Conservation (phyloP, 1,140 invertebrate species). For the Mesaphorura yosii region DNA sequence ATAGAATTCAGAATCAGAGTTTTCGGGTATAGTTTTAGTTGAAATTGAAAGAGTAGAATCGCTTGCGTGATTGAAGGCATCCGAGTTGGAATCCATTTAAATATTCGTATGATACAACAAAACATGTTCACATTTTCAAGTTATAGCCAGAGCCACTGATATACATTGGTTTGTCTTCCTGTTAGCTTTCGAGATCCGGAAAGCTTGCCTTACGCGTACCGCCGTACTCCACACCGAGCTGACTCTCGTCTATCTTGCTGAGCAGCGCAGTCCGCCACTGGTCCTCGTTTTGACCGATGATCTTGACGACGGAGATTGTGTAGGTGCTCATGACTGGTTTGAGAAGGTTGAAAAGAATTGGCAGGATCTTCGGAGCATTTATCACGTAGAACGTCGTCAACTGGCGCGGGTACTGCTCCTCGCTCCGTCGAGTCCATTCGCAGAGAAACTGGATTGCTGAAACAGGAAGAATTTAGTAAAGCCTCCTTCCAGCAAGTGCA, state of each 20-base stretch:
- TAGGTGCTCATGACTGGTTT: conserved; percentile 8
- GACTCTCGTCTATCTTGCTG: neutral
- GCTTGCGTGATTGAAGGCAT: too few relatives aligned
- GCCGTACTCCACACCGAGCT: neutral
- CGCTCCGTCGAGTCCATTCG: conserved; percentile 6
- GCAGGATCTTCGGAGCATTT: neutral
- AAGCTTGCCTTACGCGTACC: neutral
- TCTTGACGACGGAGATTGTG: conserved; percentile 1
- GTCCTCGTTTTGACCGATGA: conserved; percentile 1
- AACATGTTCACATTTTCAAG: too few relatives aligned
- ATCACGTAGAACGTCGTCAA: conserved; percentile 4
- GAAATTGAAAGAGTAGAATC: too few relatives aligned
- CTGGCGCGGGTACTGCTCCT: conserved; percentile 3
- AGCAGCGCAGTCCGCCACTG: neutral
- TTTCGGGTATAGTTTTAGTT: too few relatives aligned
- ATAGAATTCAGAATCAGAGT: too few relatives aligned
- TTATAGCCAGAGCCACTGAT: too few relatives aligned
- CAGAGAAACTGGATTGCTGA: neutral
- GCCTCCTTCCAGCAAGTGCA: neutral
- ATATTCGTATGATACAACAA: too few relatives aligned
- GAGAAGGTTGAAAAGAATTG: conserved; percentile 6
- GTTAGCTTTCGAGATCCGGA: too few relatives aligned
- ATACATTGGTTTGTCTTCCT: too few relatives aligned
- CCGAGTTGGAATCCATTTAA: too few relatives aligned
- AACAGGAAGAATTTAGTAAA: neutral